These are phyloP conservation scores for Nibea coibor DNA, from an alignment of 2,113 vertebrate species.

Conservation along the genomic window DNA sequence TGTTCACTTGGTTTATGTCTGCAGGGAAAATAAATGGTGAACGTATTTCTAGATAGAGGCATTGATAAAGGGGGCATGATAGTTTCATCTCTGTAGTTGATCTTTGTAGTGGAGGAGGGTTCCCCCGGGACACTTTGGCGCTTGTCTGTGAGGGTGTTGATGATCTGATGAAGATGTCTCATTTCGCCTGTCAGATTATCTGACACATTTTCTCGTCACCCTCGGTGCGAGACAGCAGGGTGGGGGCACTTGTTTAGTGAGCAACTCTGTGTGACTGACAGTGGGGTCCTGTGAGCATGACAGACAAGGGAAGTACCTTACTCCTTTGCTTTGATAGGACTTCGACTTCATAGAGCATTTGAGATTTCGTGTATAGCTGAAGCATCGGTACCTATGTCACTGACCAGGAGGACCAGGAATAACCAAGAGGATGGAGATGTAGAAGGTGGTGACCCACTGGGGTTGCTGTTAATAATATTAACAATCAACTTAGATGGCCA, in stretches of 20 bases:
- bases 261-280: slow-evolving; percentile 72
- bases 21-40: slow-evolving; percentile 15
- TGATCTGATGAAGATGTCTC: slow-evolving; percentile 80
- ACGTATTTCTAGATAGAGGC: slow-evolving; percentile 4
- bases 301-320: slow-evolving; percentile 57
- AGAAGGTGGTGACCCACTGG: too few species aligned
- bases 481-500: too few species aligned
- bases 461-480: too few species aligned
- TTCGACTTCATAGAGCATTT: slow-evolving; percentile 11
- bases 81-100: slow-evolving; percentile 42
- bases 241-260: slow-evolving; percentile 54
- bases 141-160: slow-evolving; percentile 71
- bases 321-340: slow-evolving; percentile 64
- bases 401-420: too few species aligned
- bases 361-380: slow-evolving; percentile 23
- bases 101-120: slow-evolving; percentile 27
- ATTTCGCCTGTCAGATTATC: slow-evolving; percentile 75
- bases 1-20: slow-evolving; percentile 10
- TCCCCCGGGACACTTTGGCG: slow-evolving; percentile 68
- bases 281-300: slow-evolving; percentile 63
- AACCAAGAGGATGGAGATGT: too few species aligned
- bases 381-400: slow-evolving; percentile 9
- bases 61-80: slow-evolving; percentile 33
- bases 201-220: slow-evolving; percentile 66
- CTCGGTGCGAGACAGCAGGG: slow-evolving; percentile 57